Conservation (phyloP, 2,113 vertebrate genomes). For the Damaliscus lunatus region DNA sequence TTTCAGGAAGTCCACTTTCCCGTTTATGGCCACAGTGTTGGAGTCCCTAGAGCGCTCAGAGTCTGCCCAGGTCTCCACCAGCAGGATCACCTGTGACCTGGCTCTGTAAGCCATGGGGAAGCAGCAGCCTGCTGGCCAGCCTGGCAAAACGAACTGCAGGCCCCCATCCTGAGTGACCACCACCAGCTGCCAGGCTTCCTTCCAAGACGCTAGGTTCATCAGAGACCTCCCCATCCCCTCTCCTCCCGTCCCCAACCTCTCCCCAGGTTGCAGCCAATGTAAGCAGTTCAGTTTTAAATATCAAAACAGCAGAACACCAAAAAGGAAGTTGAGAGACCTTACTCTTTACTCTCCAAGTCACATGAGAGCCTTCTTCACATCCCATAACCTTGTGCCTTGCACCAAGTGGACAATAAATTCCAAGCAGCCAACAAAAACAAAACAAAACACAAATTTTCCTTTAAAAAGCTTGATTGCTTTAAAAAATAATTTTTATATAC, state of each 20-base stretch:
- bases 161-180: neutral
- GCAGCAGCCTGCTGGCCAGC: neutral
- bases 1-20: neutral
- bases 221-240: neutral
- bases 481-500: neutral
- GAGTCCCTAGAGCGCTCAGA: neutral
- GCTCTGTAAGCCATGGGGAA: neutral
- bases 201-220: neutral
- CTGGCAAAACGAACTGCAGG: neutral
- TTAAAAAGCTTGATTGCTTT: neutral
- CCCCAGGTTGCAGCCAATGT: neutral
- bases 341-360: neutral
- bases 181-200: neutral
- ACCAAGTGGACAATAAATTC: neutral
- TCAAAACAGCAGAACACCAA: neutral
- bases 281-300: neutral
- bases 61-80: neutral
- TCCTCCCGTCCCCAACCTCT: neutral
- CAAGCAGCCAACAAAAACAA: neutral
- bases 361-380: neutral
- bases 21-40: neutral
- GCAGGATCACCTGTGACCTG: neutral
- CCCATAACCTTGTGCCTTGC: neutral
- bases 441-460: neutral
- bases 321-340: neutral